phyloP scores from a whole-genome alignment of 1,140 invertebrate species.

The Ruditapes philippinarum region DNA sequence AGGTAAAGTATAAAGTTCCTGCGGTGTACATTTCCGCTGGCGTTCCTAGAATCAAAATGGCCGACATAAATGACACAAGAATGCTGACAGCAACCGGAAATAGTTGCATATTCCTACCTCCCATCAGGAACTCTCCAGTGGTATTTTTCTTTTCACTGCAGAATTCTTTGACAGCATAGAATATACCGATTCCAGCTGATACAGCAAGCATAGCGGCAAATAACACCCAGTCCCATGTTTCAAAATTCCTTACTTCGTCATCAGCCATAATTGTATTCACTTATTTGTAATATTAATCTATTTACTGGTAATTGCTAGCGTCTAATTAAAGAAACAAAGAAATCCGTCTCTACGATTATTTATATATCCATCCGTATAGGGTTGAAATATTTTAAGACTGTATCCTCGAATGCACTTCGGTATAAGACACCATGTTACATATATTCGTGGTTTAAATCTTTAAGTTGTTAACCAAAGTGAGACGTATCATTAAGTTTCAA shows the following conservation, averaged over 20 bases:
- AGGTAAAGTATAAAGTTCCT: constrained; percentile 81
- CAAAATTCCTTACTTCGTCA: constrained; percentile 64
- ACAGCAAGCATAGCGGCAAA: constrained; percentile 77
- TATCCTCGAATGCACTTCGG: no score
- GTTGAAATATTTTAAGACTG: no score
- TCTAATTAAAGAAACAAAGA: no score
- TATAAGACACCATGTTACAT: no score
- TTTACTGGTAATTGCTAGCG: no score
- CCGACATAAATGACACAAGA: constrained; percentile 85
- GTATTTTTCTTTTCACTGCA: constrained; percentile 92
- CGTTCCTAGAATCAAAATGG: constrained; percentile 87
- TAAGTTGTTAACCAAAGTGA: no score
- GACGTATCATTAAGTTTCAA: no score
- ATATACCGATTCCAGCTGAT: constrained; percentile 91
- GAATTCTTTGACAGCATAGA: constrained; percentile 91
- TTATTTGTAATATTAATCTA: no score
- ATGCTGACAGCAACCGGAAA: constrained; percentile 86
- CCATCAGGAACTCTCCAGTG: constrained; percentile 92
- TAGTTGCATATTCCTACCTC: constrained; percentile 92
- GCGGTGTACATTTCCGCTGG: constrained; percentile 84
- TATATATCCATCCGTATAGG: no score
- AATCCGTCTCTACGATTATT: no score
- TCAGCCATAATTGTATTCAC: no score
- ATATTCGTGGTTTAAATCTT: no score
- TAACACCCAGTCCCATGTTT: constrained; percentile 75